Conservation (phyloP, 2,888 invertebrate genomes). For the Muscina levida region DNA sequence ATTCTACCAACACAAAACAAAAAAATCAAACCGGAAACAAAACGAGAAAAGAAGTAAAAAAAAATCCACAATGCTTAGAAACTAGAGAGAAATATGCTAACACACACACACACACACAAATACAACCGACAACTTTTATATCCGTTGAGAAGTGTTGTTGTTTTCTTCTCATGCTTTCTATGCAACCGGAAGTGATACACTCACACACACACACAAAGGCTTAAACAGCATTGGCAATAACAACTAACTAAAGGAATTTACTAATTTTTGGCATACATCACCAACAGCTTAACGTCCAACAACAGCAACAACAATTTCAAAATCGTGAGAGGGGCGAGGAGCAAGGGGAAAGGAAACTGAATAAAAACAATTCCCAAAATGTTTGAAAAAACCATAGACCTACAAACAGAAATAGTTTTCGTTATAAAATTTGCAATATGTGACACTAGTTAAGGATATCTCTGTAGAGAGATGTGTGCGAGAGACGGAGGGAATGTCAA, state of each 20-base stretch:
- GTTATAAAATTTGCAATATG: conserved; percentile 11
- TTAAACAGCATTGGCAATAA: background rate
- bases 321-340: background rate
- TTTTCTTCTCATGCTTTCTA: background rate
- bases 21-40: conserved; percentile 25
- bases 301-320: conserved; percentile 3
- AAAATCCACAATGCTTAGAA: conserved; percentile 38
- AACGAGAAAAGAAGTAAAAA: background rate
- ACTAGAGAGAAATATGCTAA: conserved; percentile 38
- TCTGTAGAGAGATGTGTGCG: no score
- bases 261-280: conserved; percentile 54
- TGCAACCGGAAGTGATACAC: conserved; percentile 14
- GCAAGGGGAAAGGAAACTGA: background rate
- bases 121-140: conserved; percentile 18
- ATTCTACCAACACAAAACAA: conserved; percentile 10
- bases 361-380: conserved; percentile 14
- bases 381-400: conserved; percentile 22
- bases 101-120: conserved; percentile 11
- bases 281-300: conserved; percentile 48
- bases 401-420: conserved; percentile 25
- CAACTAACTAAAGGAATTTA: conserved; percentile 40
- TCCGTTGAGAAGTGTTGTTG: conserved; percentile 30
- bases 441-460: conserved; percentile 7
- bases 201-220: background rate
- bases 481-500: background rate